Percentiles rank a stretch among this genome's conserved stretches.
phyloP scores from a whole-genome alignment of 1,140 invertebrate genomes.

The Drosophila prosaltans region DNA sequence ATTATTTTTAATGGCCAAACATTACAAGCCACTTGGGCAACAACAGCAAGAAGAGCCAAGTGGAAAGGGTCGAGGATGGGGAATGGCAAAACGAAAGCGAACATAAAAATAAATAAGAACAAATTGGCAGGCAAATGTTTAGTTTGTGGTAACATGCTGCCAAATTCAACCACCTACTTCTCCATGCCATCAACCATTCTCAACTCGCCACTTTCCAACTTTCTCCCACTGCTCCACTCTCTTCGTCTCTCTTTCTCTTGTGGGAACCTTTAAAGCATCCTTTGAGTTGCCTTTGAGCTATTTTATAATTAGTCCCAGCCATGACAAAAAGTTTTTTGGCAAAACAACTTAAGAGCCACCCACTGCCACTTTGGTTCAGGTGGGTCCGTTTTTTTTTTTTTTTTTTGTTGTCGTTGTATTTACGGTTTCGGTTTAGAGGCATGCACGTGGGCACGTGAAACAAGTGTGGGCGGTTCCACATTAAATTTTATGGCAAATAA shows the following conservation, averaged over 20 bases:
- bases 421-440: not conserved
- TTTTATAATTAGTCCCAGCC: constrained; percentile 81
- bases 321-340: constrained; percentile 77
- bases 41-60: not conserved
- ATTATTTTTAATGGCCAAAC: constrained; percentile 81
- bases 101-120: constrained; percentile 81
- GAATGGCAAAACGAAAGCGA: constrained; percentile 45
- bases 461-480: constrained; percentile 38
- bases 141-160: constrained; percentile 68
- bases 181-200: constrained; percentile 21
- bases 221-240: not conserved
- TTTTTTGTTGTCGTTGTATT: not conserved
- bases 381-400: constrained; percentile 51
- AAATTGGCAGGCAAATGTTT: constrained; percentile 80
- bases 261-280: constrained; percentile 60
- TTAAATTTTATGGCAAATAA: constrained; percentile 75
- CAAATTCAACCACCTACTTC: constrained; percentile 9
- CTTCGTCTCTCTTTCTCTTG: not conserved
- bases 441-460: constrained; percentile 44
- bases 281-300: constrained; percentile 77
- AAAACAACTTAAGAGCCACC: constrained; percentile 71
- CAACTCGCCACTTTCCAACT: not conserved
- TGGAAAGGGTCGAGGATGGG: not conserved
- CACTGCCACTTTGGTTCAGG: constrained; percentile 10
- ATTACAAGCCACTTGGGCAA: constrained; percentile 65